A percentile compares a stretch with the other conserved stretches of the same genome.
Conservation (phyloP, 2,113 vertebrate genomes). For the Leuciscus idus region DNA sequence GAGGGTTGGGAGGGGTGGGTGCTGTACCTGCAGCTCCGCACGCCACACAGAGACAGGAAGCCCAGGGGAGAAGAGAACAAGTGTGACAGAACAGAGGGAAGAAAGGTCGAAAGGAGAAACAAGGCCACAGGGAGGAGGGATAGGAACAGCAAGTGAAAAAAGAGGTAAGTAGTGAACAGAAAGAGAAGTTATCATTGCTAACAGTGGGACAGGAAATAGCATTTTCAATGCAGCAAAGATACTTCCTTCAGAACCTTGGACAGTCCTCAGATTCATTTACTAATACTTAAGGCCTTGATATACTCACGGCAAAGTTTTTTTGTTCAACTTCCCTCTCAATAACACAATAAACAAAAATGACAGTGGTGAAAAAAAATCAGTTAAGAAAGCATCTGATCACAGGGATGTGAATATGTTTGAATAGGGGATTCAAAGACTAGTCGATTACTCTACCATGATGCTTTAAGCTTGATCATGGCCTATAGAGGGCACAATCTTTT, state of each 20-base stretch:
- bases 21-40: conserved; percentile 76
- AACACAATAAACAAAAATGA: no score
- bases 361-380: no score
- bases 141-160: not conserved
- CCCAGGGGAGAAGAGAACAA: conserved; percentile 42
- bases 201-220: not conserved
- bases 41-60: conserved; percentile 63
- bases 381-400: no score
- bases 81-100: conserved; percentile 38
- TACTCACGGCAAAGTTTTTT: not conserved
- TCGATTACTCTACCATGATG: no score
- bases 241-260: conserved; percentile 8
- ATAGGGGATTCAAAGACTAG: no score
- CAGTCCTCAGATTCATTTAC: conserved; percentile 14
- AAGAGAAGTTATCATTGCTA: not conserved
- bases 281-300: not conserved
- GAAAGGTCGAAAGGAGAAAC: conserved; percentile 29
- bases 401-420: no score
- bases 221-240: not conserved
- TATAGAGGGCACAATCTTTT: no score
- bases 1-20: conserved; percentile 80
- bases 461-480: no score
- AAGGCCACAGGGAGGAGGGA: conserved; percentile 8
- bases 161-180: conserved; percentile 16
- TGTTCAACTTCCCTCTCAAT: no score